phyloP scores from a whole-genome alignment of 2,888 invertebrate genomes.

The Zhuqinia jingwanae region DNA sequence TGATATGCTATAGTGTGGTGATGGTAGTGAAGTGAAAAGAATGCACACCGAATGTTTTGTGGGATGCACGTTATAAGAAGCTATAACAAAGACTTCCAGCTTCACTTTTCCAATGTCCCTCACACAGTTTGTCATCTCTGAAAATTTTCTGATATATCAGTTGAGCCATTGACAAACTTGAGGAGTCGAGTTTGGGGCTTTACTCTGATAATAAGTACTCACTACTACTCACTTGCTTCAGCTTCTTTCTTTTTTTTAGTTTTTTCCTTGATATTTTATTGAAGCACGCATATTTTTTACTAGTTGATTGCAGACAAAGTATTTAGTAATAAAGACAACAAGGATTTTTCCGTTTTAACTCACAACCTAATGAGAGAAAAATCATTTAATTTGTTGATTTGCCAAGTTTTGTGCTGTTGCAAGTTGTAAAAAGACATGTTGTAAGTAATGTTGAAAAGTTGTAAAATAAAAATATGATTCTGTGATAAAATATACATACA shows the following conservation, averaged over 20 bases:
- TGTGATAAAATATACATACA: slow-evolving; percentile 1
- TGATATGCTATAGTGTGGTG: not conserved
- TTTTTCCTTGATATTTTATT: too few relatives aligned
- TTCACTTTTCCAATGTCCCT: not conserved
- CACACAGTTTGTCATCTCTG: not conserved
- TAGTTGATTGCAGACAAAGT: too few relatives aligned
- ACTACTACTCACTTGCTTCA: too few relatives aligned
- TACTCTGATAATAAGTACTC: not conserved
- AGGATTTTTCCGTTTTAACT: too few relatives aligned
- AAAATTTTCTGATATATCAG: not conserved
- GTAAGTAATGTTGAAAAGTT: too few relatives aligned
- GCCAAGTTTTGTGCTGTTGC: too few relatives aligned
- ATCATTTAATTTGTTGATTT: too few relatives aligned
- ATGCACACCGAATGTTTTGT: slow-evolving; percentile 15
- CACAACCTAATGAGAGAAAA: too few relatives aligned
- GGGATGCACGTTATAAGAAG: not conserved
- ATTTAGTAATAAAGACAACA: too few relatives aligned
- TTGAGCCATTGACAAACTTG: not conserved
- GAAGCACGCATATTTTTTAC: too few relatives aligned
- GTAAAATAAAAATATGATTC: not conserved
- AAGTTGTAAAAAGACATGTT: not conserved
- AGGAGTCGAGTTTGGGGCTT: not conserved
- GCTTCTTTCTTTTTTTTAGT: too few relatives aligned
- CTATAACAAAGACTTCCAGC: slow-evolving; percentile 27
- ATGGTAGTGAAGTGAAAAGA: not conserved